phyloP scores from a whole-genome alignment of 1,140 invertebrate species.

The Pachyrhynchus sulphureomaculatus region DNA sequence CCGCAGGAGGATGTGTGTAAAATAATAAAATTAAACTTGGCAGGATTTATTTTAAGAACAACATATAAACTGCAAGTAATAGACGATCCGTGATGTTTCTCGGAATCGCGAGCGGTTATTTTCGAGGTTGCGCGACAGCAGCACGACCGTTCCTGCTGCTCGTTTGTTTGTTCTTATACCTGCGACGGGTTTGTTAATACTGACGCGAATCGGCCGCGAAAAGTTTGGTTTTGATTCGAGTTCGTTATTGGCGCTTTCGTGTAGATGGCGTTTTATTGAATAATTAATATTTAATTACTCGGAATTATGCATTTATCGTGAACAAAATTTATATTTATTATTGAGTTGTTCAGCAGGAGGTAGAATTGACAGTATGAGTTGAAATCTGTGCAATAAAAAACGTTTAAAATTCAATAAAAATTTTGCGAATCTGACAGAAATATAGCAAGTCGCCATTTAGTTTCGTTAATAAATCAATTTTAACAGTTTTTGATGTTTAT shows the following conservation, averaged over 20 bases:
- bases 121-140: slow-evolving; percentile 10
- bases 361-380: too few relatives aligned
- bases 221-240: slow-evolving; percentile 11
- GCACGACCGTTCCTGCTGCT: not conserved
- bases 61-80: slow-evolving; percentile 14
- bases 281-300: too few relatives aligned
- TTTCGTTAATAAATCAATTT: too few relatives aligned
- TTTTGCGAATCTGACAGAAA: too few relatives aligned
- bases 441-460: too few relatives aligned
- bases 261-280: not conserved
- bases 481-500: too few relatives aligned
- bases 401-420: too few relatives aligned
- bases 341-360: too few relatives aligned
- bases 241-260: not conserved
- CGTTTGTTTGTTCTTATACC: not conserved
- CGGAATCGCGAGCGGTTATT: slow-evolving; percentile 16
- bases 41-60: slow-evolving; percentile 28
- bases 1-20: slow-evolving; percentile 9
- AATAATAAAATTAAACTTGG: slow-evolving; percentile 15
- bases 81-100: slow-evolving; percentile 13
- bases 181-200: slow-evolving; percentile 16
- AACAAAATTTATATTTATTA: too few relatives aligned
- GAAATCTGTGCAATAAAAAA: too few relatives aligned
- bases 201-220: not conserved
- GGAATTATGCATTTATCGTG: too few relatives aligned